Evolutionary conservation across 2,113 vertebrate genomes (phyloP).

Genomic region (Neolamprologus toae): DNA sequence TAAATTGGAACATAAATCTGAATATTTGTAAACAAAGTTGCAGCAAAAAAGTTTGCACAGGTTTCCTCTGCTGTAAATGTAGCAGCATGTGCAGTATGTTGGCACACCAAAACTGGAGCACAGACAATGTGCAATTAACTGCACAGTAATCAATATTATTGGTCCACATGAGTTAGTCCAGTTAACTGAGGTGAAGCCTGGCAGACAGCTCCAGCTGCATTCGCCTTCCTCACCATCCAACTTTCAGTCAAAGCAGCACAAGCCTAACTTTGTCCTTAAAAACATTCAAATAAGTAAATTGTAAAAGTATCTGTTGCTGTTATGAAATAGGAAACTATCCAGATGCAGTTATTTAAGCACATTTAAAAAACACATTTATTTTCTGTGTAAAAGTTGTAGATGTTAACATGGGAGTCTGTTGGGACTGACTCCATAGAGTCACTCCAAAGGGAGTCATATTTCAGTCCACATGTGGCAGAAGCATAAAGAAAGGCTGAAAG

Average conservation of each 20-base stretch:
- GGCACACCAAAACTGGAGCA: neutral
- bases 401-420: neutral
- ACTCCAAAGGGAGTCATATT: neutral
- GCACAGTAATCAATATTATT: neutral
- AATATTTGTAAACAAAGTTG: neutral
- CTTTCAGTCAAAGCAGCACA: neutral
- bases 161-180: no score
- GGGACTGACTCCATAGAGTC: neutral
- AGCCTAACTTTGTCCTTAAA: neutral
- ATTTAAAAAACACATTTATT: neutral
- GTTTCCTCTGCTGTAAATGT: neutral
- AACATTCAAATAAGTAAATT: neutral
- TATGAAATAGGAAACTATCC: neutral
- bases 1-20: neutral
- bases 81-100: neutral
- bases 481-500: neutral
- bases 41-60: neutral
- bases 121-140: neutral
- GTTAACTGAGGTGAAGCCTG: neutral
- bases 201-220: neutral
- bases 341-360: rapidly evolving
- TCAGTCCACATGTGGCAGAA: neutral
- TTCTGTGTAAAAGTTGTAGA: neutral
- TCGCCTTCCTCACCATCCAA: neutral
- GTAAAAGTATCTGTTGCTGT: neutral